Evolutionary conservation across 2,888 invertebrate species (phyloP).

Genomic region (Resseliella maxima): DNA sequence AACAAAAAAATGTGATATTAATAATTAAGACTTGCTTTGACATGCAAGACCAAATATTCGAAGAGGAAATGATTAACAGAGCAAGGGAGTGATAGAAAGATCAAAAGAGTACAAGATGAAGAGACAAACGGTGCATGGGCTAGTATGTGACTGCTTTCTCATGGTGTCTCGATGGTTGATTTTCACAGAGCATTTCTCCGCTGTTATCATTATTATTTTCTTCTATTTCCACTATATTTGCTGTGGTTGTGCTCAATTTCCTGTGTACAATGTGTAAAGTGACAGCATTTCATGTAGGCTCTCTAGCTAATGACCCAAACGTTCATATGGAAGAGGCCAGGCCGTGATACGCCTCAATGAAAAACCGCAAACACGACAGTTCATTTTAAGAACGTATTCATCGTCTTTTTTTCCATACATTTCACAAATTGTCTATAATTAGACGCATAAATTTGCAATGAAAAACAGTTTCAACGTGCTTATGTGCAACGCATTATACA

Average conservation of each 20-base stretch:
- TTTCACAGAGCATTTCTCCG: background rate
- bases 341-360: no score
- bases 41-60: no score
- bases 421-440: conserved; percentile 22
- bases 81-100: no score
- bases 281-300: background rate
- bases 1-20: background rate
- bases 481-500: background rate
- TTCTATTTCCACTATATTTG: background rate
- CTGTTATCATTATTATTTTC: background rate
- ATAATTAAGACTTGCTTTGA: background rate
- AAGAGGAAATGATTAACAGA: no score
- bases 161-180: background rate
- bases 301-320: background rate
- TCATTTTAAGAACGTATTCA: background rate
- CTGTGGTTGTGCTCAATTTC: background rate
- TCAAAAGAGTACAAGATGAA: background rate
- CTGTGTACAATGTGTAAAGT: background rate
- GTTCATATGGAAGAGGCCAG: no score
- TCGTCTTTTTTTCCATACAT: background rate
- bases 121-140: background rate
- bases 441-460: conserved; percentile 19
- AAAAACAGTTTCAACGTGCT: background rate
- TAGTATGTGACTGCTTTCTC: background rate
- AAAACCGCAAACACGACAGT: background rate